phyloP scores from a whole-genome alignment of 64 coral and sea anemone genomes.

The Dendronephthya gigantea region DNA sequence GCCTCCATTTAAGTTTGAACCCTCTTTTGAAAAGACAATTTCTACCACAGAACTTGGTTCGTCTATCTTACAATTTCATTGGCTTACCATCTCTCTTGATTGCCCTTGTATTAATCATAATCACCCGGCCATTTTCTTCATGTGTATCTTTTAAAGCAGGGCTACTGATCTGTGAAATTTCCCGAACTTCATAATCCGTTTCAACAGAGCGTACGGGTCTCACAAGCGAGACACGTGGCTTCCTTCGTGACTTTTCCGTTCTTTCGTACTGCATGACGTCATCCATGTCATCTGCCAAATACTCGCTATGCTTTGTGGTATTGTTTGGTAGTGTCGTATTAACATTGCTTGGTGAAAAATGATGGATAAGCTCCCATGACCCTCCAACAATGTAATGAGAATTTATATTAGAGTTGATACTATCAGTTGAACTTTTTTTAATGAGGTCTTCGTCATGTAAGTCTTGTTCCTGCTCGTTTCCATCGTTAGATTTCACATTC shows the following conservation, averaged over 20 bases:
- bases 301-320: neutral
- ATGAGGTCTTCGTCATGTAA: neutral
- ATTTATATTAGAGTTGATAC: neutral
- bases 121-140: neutral
- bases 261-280: neutral
- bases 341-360: neutral
- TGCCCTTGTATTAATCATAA: neutral
- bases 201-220: neutral
- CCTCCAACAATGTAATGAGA: neutral
- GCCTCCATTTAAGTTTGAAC: too few relatives aligned
- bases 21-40: neutral
- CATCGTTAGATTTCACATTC: neutral
- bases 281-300: neutral
- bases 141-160: neutral
- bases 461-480: too few relatives aligned
- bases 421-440: neutral
- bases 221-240: neutral
- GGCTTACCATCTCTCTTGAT: neutral
- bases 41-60: too few relatives aligned
- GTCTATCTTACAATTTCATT: too few relatives aligned
- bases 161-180: neutral
- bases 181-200: neutral
- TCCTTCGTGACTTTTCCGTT: neutral
- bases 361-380: neutral
- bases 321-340: neutral